Base-by-base conservation (phyloP, 2,888 invertebrate genomes). In the Platycheirus rosarum region DNA sequence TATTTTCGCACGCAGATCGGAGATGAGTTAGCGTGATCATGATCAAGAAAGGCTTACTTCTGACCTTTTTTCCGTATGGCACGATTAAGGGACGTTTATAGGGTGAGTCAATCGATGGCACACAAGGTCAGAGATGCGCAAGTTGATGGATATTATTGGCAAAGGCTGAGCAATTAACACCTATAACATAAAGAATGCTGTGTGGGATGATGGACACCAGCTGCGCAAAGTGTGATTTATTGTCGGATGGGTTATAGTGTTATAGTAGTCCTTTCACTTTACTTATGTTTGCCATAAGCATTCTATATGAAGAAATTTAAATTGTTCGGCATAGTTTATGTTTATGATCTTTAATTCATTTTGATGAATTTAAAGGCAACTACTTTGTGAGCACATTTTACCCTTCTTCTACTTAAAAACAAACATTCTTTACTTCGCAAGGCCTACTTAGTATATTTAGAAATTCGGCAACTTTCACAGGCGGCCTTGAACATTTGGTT, bases 1-100 rank as follows among this genome's bases (percentile, higher is more conserved):
- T 57, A 75, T 66, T 46, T 71, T 66, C 53, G 76, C 80, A 82
- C 82, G 76, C 76, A 82, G 82, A 82, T 82, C 48, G 42, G 16
- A 42, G 69, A 55, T 60, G 60, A 60, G 57, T 26, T 18, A 16
- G 0, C 23, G 16, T 32, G 11, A 70, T 75, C 80, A 70, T 80
- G 80, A 80, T 76, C 70, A 51, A 65, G 65, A 75, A 46, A 55
- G 53, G 62, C 55, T 71, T 62, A 76, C 76, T 71, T 66, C 11
- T 71, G 76, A 76, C 71, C 76, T 76, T 40, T 60, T 32, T 49
- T 46, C 29, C 32, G 48, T 32, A 29, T 11, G 11, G 46, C 18
- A 46, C 46, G 23, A n/a, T 8, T 32, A 8, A 8, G 71, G 16
- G 5, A 55, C 26, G 55, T 35, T 62, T 48, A 62, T 53, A 66